Percentiles rank a stretch among this genome's conserved stretches.
Conservation (phyloP, 30 jellyfish, hydroid and myxozoan species). For the Rhopilema esculentum region DNA sequence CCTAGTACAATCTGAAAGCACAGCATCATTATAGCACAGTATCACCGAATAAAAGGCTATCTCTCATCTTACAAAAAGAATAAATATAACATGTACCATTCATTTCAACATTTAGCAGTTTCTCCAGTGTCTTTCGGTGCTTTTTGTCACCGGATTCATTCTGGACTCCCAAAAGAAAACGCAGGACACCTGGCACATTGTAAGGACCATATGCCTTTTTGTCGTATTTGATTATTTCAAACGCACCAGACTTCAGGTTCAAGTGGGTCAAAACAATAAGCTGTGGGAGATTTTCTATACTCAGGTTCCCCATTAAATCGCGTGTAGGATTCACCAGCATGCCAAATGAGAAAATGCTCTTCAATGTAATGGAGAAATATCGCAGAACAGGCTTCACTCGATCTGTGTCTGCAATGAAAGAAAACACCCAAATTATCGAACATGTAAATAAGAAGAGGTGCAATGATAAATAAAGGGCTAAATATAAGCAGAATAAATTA, state of each 20-base stretch:
- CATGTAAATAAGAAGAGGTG: too few species aligned
- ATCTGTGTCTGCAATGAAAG: constrained; percentile 47
- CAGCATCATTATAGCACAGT: too few species aligned
- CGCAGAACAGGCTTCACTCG: constrained; percentile 58
- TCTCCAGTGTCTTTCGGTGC: constrained; percentile 61
- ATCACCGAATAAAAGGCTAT: too few species aligned
- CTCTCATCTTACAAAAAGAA: too few species aligned
- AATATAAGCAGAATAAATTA: too few species aligned
- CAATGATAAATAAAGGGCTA: too few species aligned
- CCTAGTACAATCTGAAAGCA: too few species aligned
- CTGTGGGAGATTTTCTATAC: constrained; percentile 50
- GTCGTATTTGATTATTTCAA: constrained; percentile 71
- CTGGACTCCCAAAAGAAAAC: constrained; percentile 54
- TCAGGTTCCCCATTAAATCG: constrained; percentile 51
- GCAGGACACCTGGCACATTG: constrained; percentile 31
- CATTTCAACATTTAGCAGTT: constrained; percentile 22
- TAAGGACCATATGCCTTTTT: constrained; percentile 52
- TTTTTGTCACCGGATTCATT: constrained; percentile 72
- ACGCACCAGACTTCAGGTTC: constrained; percentile 69
- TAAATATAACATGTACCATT: too few species aligned
- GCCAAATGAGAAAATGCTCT: constrained; percentile 60
- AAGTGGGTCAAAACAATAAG: constrained; percentile 44
- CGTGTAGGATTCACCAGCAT: constrained; percentile 57
- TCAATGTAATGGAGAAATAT: constrained; percentile 46
- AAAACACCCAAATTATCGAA: background rate